These are phyloP conservation scores for Camptogramma bilineatum DNA, from an alignment of 2,888 invertebrate genomes.

Conservation along the genomic window DNA sequence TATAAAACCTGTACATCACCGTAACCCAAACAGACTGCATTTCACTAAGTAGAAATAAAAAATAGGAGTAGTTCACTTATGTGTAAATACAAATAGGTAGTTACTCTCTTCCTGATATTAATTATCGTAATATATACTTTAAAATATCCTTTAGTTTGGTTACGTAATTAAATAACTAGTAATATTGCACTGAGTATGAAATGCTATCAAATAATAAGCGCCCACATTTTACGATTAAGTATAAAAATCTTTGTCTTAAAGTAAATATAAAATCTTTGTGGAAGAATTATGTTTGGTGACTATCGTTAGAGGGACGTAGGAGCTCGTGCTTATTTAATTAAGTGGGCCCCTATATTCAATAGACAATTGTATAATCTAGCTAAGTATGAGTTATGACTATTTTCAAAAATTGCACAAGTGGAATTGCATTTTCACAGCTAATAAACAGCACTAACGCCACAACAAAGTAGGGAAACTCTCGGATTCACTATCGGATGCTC, in stretches of 20 bases:
- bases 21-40: conserved; percentile 83
- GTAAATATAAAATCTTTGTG: conserved; percentile 84
- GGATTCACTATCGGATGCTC: conserved; percentile 67
- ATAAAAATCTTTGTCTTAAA: conserved; percentile 81
- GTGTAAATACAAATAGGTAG: conserved; percentile 82
- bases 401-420: conserved; percentile 84
- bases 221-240: conserved; percentile 77
- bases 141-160: conserved; percentile 86
- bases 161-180: conserved; percentile 87
- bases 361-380: conserved; percentile 83
- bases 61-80: conserved; percentile 78
- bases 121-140: conserved; percentile 70
- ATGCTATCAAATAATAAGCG: conserved; percentile 85
- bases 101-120: conserved; percentile 79
- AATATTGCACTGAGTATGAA: conserved; percentile 87
- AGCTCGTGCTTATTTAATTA: conserved; percentile 69
- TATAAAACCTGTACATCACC: conserved; percentile 84
- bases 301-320: conserved; percentile 69
- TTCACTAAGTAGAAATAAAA: conserved; percentile 76
- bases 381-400: conserved; percentile 83
- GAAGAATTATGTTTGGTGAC: conserved; percentile 80
- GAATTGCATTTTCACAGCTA: conserved; percentile 84
- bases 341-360: conserved; percentile 84
- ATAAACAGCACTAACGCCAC: conserved; percentile 74
- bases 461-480: conserved; percentile 70